Percentiles rank a stretch among this genome's conserved stretches.
Conservation (phyloP, 2,888 invertebrate genomes). For the Cistogaster globosa region DNA sequence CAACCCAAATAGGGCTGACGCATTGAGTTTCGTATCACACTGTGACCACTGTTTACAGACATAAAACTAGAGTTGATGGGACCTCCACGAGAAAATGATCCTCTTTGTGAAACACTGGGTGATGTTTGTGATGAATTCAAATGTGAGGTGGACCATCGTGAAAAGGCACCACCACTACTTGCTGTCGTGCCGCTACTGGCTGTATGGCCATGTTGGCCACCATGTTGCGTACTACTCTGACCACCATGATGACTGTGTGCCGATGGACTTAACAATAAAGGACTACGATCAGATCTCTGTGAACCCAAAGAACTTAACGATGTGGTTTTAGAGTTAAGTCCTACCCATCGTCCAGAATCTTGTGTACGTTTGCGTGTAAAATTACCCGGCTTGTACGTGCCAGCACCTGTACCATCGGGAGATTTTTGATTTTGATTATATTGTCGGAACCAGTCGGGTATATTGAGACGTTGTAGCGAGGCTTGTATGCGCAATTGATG, state of each 20-base stretch:
- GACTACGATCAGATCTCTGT: conserved; percentile 83
- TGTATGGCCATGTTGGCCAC: conserved; percentile 68
- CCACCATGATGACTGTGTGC: conserved; percentile 83
- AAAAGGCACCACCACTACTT: conserved; percentile 79
- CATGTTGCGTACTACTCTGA: conserved; percentile 75
- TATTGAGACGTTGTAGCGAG: conserved; percentile 95
- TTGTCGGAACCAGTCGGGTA: conserved; percentile 95
- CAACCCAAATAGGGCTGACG: conserved; percentile 95
- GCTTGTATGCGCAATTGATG: conserved; percentile 96
- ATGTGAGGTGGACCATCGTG: conserved; percentile 89
- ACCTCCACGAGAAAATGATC: conserved; percentile 87
- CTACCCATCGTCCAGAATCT: conserved; percentile 86
- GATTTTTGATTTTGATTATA: conserved; percentile 80
- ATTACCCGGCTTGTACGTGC: conserved; percentile 87
- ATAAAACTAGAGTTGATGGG: conserved; percentile 83
- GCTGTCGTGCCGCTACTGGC: conserved; percentile 57
- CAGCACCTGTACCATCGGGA: conserved; percentile 69
- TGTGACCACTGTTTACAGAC: conserved; percentile 87
- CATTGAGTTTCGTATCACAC: conserved; percentile 85
- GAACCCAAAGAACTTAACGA: conserved; percentile 90
- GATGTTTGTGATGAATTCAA: conserved; percentile 89
- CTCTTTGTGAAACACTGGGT: conserved; percentile 89
- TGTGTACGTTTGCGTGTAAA: conserved; percentile 91
- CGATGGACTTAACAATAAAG: conserved; percentile 82
- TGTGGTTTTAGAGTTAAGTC: conserved; percentile 92